Conservation (phyloP, 2,113 vertebrate genomes). For the Scophthalmus maximus region DNA sequence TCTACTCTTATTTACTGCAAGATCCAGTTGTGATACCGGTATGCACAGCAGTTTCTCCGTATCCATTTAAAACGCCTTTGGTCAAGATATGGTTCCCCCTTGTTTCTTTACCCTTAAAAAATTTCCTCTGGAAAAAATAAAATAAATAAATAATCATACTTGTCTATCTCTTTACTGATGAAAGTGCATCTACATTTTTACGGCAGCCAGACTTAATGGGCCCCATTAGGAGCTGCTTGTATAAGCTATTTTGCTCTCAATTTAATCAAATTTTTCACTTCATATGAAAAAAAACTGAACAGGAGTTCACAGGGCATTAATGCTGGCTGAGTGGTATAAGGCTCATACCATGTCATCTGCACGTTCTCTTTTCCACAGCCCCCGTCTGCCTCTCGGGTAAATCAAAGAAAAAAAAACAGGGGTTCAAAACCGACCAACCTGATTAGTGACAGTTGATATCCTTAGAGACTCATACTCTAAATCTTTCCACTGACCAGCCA, state of each 20-base stretch:
- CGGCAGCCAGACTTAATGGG: constrained; percentile 5
- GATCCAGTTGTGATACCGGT: constrained; percentile 14
- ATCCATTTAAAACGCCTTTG: not conserved
- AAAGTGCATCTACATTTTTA: constrained; percentile 22
- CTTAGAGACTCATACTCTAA: not conserved
- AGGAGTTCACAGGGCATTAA: not conserved
- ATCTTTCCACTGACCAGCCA: not conserved
- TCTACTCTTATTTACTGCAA: not conserved
- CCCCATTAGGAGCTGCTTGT: constrained; percentile 28
- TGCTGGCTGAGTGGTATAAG: not conserved
- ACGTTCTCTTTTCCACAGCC: not conserved
- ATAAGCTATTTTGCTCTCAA: constrained; percentile 32
- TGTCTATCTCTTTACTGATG: constrained; percentile 27
- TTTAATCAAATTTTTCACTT: constrained; percentile 25
- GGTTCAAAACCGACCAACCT: not conserved
- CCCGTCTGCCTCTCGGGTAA: not conserved
- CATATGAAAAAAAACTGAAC: constrained; percentile 5
- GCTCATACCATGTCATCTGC: not conserved
- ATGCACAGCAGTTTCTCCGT: constrained; percentile 5
- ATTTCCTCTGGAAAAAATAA: not conserved
- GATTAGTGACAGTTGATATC: not conserved
- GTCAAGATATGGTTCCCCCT: constrained; percentile 1
- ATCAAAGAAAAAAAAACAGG: not conserved
- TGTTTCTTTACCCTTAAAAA: constrained; percentile 7
- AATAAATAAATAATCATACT: not conserved